phyloP scores from a whole-genome alignment of 2,797 vertebrate genomes.

The Enteromius thamalakanensis region DNA sequence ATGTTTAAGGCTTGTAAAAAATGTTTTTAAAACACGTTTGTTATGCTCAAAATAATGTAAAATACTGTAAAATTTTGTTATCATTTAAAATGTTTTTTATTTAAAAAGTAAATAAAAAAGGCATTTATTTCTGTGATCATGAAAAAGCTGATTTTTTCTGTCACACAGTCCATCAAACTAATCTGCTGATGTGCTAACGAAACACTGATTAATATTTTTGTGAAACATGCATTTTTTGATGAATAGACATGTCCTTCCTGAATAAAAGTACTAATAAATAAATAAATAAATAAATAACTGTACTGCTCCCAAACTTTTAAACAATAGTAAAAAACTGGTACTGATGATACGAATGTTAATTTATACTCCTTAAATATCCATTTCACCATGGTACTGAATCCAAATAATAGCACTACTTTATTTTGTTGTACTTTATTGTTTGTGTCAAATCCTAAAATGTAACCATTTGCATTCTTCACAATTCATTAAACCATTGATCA shows the following conservation, averaged over 20 bases:
- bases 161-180: too few relatives aligned
- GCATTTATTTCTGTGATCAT: too few relatives aligned
- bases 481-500: slow-evolving; percentile 15
- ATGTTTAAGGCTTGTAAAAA: not conserved
- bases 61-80: too few relatives aligned
- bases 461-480: not conserved
- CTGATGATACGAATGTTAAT: not conserved
- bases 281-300: not conserved
- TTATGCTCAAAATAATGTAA: not conserved
- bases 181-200: too few relatives aligned
- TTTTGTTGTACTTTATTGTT: not conserved
- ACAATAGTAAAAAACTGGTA: not conserved
- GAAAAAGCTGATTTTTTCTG: too few relatives aligned
- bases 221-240: not conserved
- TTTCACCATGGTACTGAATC: not conserved
- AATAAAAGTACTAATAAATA: not conserved
- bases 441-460: not conserved
- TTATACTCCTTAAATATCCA: too few relatives aligned
- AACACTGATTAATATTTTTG: not conserved
- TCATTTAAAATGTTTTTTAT: too few relatives aligned
- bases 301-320: not conserved
- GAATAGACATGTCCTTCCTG: not conserved
- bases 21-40: not conserved
- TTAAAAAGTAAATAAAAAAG: too few relatives aligned
- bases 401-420: not conserved